Evolutionary conservation across 2,797 vertebrate species (phyloP), one percentile per base, ranked within the genome.

Genomic region (Smutsia temminckii): DNA sequence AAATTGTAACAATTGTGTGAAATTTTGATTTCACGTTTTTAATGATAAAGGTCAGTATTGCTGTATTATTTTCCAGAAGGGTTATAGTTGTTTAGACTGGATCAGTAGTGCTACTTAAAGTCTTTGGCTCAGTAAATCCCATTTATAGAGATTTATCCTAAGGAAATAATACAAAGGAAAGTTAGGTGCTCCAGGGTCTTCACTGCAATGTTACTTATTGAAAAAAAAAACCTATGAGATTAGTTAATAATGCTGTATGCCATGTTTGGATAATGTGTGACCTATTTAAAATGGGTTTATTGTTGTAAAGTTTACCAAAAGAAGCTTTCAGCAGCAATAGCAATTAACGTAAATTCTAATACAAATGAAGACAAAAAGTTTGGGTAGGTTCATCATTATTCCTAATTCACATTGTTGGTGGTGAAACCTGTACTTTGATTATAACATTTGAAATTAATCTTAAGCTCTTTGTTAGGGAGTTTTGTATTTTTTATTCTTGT

Each of bases 21-120:
- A 86, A 69, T 89, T 80, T 68, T 89, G 34, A 53, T 84, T 74
- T 91, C 93, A 34, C 77, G n/a, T 57, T 90, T 95, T 83, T 84
- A 55, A 63, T 87, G 59, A 25, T 49, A 71, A 59, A 88, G 18
- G 77, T 81, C 27, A 40, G 0, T 74, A 64, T 74, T 79, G 14
- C 27, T 18, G 6, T 89, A 46, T 51, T 81, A 55, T 92, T 94
- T 95, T 63, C 57, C 57, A 63, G 25, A 84, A 84, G 12, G 17
- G 16, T 85, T 72, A 18, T 85, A n/a, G 61, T 94, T 90, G 55
- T 90, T 94, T 88, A 93, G 88, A 80, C 8, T 69, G 37, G 32
- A 57, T 69, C 34, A 90, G 14, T 34, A 88, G 13, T 91, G 23
- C 34, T 86, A 2, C 34, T 85, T 71, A 29, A 59, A 27, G 77